These are phyloP conservation scores for Psephotus haematonotus DNA, from an alignment of 2,113 vertebrate species.

Conservation along the genomic window DNA sequence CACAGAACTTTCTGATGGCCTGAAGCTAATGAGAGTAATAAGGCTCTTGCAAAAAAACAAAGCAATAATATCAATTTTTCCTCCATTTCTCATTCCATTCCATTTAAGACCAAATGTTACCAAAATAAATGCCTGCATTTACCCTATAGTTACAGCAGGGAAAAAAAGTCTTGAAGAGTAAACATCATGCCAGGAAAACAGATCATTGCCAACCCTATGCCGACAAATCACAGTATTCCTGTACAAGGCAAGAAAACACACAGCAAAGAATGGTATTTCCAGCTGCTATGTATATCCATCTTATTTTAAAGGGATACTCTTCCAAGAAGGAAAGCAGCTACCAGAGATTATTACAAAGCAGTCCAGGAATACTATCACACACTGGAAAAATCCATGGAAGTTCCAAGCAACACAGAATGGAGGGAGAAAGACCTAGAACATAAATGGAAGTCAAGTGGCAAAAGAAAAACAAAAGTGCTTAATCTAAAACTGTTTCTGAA, in stretches of 20 bases:
- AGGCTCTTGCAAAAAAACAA: background rate
- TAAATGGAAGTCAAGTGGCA: background rate
- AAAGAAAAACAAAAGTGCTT: background rate
- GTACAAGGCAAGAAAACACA: background rate
- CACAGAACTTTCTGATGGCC: background rate
- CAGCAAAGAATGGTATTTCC: background rate
- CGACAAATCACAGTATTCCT: background rate
- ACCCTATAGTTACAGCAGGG: background rate
- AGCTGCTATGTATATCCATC: background rate
- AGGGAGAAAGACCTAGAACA: too few relatives aligned
- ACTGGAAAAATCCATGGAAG: background rate
- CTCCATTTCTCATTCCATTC: background rate
- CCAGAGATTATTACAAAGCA: background rate
- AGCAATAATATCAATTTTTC: background rate
- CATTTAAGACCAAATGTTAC: background rate
- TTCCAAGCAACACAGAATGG: background rate
- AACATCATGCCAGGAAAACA: background rate
- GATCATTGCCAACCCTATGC: background rate
- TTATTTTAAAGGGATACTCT: background rate
- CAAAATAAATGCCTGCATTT: background rate
- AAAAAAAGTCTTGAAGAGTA: background rate
- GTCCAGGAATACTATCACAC: background rate
- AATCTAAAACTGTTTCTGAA: background rate
- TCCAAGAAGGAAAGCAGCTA: background rate
- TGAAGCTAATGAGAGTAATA: constrained; percentile 28